These are phyloP conservation scores for Chalcis sispes DNA, from an alignment of 2,888 invertebrate species.

Conservation along the genomic window DNA sequence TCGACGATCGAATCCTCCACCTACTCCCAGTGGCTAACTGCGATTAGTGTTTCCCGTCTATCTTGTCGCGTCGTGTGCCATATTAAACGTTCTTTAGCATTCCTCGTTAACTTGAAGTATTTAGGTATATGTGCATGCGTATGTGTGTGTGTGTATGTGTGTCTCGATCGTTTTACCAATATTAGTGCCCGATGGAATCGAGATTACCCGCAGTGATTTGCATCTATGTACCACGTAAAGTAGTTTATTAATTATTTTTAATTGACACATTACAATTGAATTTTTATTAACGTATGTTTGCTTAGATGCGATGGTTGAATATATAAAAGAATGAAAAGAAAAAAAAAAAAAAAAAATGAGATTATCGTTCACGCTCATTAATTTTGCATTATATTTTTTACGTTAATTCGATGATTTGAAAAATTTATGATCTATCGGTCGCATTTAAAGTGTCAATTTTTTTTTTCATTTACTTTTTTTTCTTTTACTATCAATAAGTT, in stretches of 20 bases:
- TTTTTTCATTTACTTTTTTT: too few relatives aligned
- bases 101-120: background rate
- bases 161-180: background rate
- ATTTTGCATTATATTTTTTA: background rate
- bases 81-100: background rate
- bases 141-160: background rate
- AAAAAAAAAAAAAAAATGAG: background rate
- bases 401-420: background rate
- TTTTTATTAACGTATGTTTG: background rate
- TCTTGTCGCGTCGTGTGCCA: background rate
- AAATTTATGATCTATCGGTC: background rate
- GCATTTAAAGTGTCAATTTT: background rate
- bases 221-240: slow-evolving; percentile 14
- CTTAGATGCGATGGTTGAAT: background rate
- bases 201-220: background rate
- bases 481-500: too few relatives aligned
- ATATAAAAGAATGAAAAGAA: background rate
- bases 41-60: background rate
- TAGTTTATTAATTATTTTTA: background rate
- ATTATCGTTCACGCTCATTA: background rate
- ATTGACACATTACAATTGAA: background rate
- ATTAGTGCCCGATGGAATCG: background rate
- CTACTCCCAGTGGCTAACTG: background rate
- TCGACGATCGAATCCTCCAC: background rate
- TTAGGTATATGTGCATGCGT: too few relatives aligned